These are phyloP conservation scores for Tenthredo scrophulariae DNA, from an alignment of 2,888 invertebrate genomes.

Conservation along the genomic window DNA sequence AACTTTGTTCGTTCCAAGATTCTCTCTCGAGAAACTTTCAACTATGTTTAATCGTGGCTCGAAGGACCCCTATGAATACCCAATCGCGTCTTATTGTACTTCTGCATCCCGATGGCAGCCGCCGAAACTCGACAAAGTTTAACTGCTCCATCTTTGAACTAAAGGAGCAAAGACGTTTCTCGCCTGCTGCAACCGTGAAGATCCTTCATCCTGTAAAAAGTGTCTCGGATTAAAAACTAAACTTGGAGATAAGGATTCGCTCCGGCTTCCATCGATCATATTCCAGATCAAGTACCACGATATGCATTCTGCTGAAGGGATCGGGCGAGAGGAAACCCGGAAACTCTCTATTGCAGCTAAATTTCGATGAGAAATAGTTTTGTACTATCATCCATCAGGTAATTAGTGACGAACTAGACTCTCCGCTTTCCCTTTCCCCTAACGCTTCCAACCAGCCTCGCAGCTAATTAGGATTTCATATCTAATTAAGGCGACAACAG, in stretches of 20 bases:
- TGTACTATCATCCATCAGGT: background rate
- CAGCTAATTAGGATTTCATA: constrained; percentile 30
- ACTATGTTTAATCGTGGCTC: constrained; percentile 49
- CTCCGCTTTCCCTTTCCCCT: constrained; percentile 26
- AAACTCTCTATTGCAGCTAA: background rate
- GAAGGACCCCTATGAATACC: constrained; percentile 52
- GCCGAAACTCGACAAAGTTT: constrained; percentile 17
- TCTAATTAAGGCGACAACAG: constrained; percentile 26
- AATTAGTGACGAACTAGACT: constrained; percentile 20
- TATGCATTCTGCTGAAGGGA: background rate
- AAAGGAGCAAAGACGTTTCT: background rate
- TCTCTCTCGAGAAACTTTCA: constrained; percentile 43
- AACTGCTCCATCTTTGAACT: constrained; percentile 14
- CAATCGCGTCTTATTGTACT: constrained; percentile 50
- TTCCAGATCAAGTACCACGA: background rate
- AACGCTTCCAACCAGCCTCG: background rate
- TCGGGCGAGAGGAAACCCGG: background rate
- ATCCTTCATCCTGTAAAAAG: background rate
- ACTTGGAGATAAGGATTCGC: background rate
- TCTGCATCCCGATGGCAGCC: constrained; percentile 29
- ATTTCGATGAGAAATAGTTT: background rate
- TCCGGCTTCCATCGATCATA: background rate
- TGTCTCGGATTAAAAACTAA: background rate
- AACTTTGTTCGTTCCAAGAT: constrained; percentile 50
- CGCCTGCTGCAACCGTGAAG: background rate